Base-by-base conservation (phyloP, 2,888 invertebrate genomes). In the Clunio marinus region DNA sequence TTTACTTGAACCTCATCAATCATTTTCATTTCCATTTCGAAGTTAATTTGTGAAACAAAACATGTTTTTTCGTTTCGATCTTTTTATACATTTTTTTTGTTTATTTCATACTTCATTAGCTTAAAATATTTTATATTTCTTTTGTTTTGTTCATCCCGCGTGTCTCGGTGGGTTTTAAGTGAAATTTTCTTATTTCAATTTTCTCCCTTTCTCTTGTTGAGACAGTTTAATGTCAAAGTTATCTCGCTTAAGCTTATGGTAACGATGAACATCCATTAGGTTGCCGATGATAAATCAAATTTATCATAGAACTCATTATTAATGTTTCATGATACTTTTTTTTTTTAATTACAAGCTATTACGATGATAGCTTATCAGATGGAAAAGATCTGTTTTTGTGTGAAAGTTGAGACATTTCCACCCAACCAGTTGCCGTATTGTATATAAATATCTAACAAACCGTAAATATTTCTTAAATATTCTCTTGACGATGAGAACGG, bases 1-100 rank as follows among this genome's bases (percentile, higher is more conserved):
- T 65, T 65, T 46, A 41, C 63, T 65, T 41, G 63, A 35, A 65
- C 45, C 63, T 65, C 63, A 65, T 65, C 63, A 65, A 65, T 65
- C 63, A 65, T 65, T 46, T 45, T 37, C 60, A 32, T 60, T 60
- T 20, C 37, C 60, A 60, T 60, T 59, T 60, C 25, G 37, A 46
- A 65, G 63, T 65, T 65, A 46, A 65, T 65, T 65, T 65, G 41
- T 24, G 37, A 65, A 62, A 60, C 60, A 22, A 60, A 60, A 60
- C 60, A 62, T 62, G 62, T 62, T 60, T 60, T 58, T 41, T n/a
- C n/a, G n/a, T n/a, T n/a, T n/a, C n/a, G n/a, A n/a, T n/a, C 41
- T 41, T 51, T 51, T 51, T 51, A 22, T 32, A 8, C 32, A 32
- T 5, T 10, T 32, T 46, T 60, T 60, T 60, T 60, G 60, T 65